Evolutionary conservation across 2,113 vertebrate species (phyloP), one percentile per base, ranked within the genome.

Genomic region (Cochlearius cochlearius): DNA sequence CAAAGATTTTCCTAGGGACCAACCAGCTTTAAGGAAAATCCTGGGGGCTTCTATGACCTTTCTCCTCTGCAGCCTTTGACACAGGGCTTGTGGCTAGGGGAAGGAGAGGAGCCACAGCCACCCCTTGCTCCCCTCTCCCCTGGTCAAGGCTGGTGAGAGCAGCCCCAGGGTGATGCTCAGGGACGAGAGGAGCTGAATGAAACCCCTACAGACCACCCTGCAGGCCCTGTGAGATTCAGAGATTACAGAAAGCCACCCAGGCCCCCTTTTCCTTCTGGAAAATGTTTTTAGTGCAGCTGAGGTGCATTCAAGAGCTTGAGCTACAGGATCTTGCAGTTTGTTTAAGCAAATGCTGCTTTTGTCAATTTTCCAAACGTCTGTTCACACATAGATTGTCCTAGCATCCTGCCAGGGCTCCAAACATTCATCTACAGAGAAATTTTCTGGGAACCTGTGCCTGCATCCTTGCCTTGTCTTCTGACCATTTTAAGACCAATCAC

Each of bases 291-390:
- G 32, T 58, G 68, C 43, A 71, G 74, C 75, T 62, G 36, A 90
- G 58, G 56, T 79, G 38, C 73, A 80, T 86, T 53, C 71, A 74
- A 75, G 67, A 56, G 30, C 29, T 68, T 76, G 56, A 86, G 67
- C 74, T 79, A 59, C 12, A 12, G 62, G 49, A 81, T 86, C 67
- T 84, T 92, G 41, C 59, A 66, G 86, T 74, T 90, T 76, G 66
- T 78, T 93, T 93, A 95, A 92, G 87, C 75, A 94, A 90, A 75
- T 86, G 92, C 36, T 38, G 10, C 50, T 95, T 96, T 60, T 97
- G 94, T 88, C 92, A 90, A 29, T 75, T 95, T 96, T 96, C 86
- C 95, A 96, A 96, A 71, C 17, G 38, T 78, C 93, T 84, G 62
- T 82, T 97, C 82, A 14, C 67, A 91, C 69, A 59, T 84, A 88